phyloP scores from a whole-genome alignment of 1,140 invertebrate species.

The Doryteuthis pealeii region DNA sequence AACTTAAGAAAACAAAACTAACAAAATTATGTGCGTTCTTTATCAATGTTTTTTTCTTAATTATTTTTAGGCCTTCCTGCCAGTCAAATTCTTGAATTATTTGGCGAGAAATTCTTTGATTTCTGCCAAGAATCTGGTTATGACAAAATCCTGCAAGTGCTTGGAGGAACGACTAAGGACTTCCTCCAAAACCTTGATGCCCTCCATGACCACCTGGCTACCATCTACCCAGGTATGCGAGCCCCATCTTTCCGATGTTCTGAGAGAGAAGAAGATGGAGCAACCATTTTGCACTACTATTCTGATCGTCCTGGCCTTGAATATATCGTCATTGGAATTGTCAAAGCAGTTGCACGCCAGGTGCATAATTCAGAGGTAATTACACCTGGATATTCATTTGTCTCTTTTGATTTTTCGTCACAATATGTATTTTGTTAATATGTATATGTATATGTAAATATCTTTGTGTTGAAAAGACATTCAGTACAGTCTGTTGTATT shows the following conservation, averaged over 20 bases:
- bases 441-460: too few relatives aligned
- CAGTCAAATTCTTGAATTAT: conserved; percentile 85
- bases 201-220: conserved; percentile 58
- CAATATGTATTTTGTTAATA: background rate
- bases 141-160: conserved; percentile 54
- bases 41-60: too few relatives aligned
- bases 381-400: background rate
- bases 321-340: conserved; percentile 53
- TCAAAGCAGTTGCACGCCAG: conserved; percentile 80
- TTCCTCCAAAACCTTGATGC: conserved; percentile 58
- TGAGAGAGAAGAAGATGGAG: conserved; percentile 64
- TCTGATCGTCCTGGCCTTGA: conserved; percentile 58
- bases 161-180: conserved; percentile 51
- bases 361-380: conserved; percentile 78
- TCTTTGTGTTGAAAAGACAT: too few relatives aligned
- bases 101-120: conserved; percentile 75
- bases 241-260: conserved; percentile 61
- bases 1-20: too few relatives aligned
- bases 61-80: conserved; percentile 83
- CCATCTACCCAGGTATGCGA: conserved; percentile 59
- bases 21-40: too few relatives aligned
- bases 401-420: background rate
- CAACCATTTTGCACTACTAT: conserved; percentile 59
- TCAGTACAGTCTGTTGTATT: too few relatives aligned
- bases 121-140: conserved; percentile 59